Evolutionary conservation across 2,113 vertebrate species (phyloP), one percentile per base, ranked within the genome.

Genomic region (Aptenodytes patagonicus): DNA sequence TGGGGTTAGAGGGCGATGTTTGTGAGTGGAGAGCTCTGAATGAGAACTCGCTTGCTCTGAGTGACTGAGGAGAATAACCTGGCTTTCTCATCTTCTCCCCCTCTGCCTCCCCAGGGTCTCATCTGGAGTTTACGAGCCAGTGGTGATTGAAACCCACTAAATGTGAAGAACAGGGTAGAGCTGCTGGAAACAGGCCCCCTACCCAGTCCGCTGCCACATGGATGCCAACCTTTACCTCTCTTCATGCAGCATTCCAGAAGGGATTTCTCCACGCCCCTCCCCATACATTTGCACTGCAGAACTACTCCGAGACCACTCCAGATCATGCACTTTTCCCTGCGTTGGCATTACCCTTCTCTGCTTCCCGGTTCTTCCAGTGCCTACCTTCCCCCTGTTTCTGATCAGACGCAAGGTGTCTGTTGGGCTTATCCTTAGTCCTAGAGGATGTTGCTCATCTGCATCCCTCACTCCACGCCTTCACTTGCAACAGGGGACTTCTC

Each of bases 61-160:
- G 26, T 40, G 34, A 75, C 55, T n/a, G 29, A 69, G n/a, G 66
- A 80, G 61, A 93, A 72, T 65, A 68, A 89, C 55, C 2, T 13
- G 13, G 20, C 34, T 58, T 80, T 77, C 57, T 81, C 40, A 5
- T 28, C 47, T 17, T 75, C n/a, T 69, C 6, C 70, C 44, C 77
- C 20, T 89, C 58, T 90, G 28, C 65, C n/a, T 93, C 79, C 21
- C 11, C 98, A 99, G 99, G 98, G 98, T 99, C 97, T 99, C 99
- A 36, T 98, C 99, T 47, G 99, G 99, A 86, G 98, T 99, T 93
- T 99, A 99, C 25, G 99, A 99, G 97, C 99, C 99, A 17, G 99
- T 99, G 42, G 99, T 99, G 97, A 99, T 99, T 57, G 99, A 99
- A 98, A 99, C 98, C 97, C 99, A 99, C 97, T 99, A 99, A 98